Conservation (phyloP, 2,113 vertebrate genomes). For the Hyla sarda region DNA sequence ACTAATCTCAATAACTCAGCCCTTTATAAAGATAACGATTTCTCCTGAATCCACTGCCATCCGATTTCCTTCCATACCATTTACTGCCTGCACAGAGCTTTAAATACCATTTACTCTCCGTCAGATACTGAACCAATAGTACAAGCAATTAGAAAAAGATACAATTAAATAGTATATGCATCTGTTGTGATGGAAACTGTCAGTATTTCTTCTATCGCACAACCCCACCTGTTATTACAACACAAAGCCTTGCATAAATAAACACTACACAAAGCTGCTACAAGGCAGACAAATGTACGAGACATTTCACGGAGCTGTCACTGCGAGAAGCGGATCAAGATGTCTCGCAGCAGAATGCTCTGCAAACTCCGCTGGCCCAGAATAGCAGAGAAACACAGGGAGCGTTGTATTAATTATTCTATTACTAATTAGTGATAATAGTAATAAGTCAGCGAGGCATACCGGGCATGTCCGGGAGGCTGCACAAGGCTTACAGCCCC, state of each 20-base stretch:
- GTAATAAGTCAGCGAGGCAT: slow-evolving; percentile 15
- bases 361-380: background rate
- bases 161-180: background rate
- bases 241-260: background rate
- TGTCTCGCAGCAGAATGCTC: background rate
- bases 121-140: background rate
- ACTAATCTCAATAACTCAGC: background rate
- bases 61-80: background rate
- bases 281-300: background rate
- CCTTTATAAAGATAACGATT: background rate
- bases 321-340: background rate
- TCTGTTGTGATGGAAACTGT: background rate
- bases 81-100: background rate
- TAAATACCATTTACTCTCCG: background rate
- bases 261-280: background rate
- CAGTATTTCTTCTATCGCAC: slow-evolving; percentile 15
- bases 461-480: background rate
- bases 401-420: background rate
- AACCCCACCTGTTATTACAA: background rate
- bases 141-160: background rate
- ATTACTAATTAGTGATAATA: background rate
- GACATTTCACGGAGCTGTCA: background rate
- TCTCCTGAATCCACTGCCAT: background rate
- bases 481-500: background rate
- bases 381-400: background rate